phyloP scores from a whole-genome alignment of 2,888 invertebrate genomes.

The Gryllus longicercus region DNA sequence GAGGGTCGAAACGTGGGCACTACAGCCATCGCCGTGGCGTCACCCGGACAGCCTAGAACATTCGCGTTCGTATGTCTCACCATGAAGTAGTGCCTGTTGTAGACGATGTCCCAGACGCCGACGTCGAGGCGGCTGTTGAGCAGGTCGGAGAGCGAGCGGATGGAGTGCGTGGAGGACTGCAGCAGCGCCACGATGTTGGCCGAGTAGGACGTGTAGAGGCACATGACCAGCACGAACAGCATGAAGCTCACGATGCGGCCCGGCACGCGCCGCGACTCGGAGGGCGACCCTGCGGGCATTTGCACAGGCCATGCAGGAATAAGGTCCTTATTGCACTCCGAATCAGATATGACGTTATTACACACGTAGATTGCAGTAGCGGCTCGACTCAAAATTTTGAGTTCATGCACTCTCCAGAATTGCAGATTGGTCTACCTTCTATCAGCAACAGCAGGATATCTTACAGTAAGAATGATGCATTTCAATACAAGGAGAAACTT shows the following conservation, averaged over 20 bases:
- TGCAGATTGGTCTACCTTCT: neutral
- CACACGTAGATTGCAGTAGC: too few relatives aligned
- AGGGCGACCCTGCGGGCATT: constrained; percentile 30
- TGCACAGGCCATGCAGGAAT: neutral
- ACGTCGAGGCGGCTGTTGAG: constrained; percentile 32
- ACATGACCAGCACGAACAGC: constrained; percentile 34
- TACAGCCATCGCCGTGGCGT: too few relatives aligned
- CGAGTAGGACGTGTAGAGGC: constrained; percentile 37
- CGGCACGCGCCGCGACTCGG: constrained; percentile 30
- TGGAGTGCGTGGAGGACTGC: constrained; percentile 34
- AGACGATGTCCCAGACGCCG: constrained; percentile 34
- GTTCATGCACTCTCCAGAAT: neutral
- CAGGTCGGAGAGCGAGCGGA: constrained; percentile 34
- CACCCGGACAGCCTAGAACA: too few relatives aligned
- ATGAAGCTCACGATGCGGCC: constrained; percentile 34
- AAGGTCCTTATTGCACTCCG: neutral
- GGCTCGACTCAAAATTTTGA: neutral
- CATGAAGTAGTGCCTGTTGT: constrained; percentile 33
- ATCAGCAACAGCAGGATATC: neutral
- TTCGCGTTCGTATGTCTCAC: constrained; percentile 24
- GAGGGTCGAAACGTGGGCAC: too few relatives aligned
- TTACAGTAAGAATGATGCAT: neutral
- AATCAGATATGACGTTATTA: too few relatives aligned
- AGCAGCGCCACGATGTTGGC: constrained; percentile 36
- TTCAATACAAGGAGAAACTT: too few relatives aligned